phyloP scores from a whole-genome alignment of 2,888 invertebrate genomes.

The Chrysolina haemoptera region DNA sequence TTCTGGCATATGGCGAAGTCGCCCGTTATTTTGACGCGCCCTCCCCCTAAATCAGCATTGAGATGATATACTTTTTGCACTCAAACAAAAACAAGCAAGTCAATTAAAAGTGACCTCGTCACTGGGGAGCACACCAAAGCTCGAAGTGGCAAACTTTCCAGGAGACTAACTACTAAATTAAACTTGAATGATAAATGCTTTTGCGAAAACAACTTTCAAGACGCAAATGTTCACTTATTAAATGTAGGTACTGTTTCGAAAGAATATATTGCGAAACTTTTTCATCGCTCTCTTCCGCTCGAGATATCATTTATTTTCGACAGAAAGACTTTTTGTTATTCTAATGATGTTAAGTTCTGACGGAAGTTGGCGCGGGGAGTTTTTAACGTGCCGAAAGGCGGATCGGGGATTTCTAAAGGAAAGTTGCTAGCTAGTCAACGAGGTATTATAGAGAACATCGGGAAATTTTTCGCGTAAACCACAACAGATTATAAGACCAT shows the following conservation, averaged over 20 bases:
- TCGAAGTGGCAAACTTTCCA: conserved; percentile 36
- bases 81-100: conserved; percentile 2
- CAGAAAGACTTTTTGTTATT: conserved; percentile 33
- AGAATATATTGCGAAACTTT: conserved; percentile 46
- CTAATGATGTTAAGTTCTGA: conserved; percentile 30
- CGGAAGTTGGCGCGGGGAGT: conserved; percentile 24
- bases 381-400: conserved; percentile 29
- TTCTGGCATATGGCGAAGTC: too few relatives aligned
- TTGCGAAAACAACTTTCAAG: conserved; percentile 40
- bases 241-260: conserved; percentile 41
- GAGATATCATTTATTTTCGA: conserved; percentile 33
- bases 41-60: neutral
- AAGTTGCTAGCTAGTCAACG: neutral
- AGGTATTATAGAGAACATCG: conserved; percentile 9
- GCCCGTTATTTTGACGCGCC: too few relatives aligned
- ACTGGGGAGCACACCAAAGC: neutral
- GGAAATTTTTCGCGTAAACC: conserved; percentile 13
- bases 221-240: conserved; percentile 47
- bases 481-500: conserved; percentile 22
- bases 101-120: conserved; percentile 19
- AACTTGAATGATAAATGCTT: conserved; percentile 52
- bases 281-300: conserved; percentile 23
- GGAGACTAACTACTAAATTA: conserved; percentile 50
- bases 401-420: neutral
- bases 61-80: neutral